phyloP scores from a whole-genome alignment of 1,140 invertebrate species.

The Colletes gigas region DNA sequence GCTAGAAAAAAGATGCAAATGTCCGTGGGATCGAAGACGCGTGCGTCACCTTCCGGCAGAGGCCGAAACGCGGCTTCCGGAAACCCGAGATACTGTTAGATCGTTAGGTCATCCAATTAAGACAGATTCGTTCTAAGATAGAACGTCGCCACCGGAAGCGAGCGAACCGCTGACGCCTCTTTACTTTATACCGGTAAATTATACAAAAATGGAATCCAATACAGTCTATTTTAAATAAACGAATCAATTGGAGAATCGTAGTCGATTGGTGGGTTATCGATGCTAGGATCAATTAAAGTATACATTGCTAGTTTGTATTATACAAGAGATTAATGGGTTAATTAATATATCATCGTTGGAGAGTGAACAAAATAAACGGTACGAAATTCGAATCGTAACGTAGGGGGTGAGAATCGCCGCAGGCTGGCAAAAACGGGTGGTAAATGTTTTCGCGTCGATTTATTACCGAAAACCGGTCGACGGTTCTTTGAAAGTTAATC shows the following conservation, averaged over 20 bases:
- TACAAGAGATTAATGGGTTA: no score
- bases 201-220: no score
- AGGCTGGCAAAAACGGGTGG: not conserved
- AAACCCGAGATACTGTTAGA: constrained; percentile 54
- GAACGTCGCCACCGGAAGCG: not conserved
- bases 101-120: constrained; percentile 58
- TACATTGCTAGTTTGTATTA: no score
- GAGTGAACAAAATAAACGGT: no score
- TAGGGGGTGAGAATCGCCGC: not conserved
- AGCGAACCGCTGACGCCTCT: not conserved
- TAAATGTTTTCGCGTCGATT: constrained; percentile 1
- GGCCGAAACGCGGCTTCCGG: constrained; percentile 48
- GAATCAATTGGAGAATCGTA: no score
- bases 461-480: constrained; percentile 5
- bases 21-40: constrained; percentile 60
- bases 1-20: constrained; percentile 61
- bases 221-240: no score
- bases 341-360: no score
- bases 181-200: no score
- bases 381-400: not conserved
- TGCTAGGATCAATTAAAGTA: no score
- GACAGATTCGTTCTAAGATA: constrained; percentile 40
- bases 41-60: constrained; percentile 22
- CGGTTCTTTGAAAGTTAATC: constrained; percentile 8
- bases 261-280: no score